Evolutionary conservation across 2,113 vertebrate species (phyloP), one percentile per base, ranked within the genome.

Genomic region (Erinaceus europaeus): DNA sequence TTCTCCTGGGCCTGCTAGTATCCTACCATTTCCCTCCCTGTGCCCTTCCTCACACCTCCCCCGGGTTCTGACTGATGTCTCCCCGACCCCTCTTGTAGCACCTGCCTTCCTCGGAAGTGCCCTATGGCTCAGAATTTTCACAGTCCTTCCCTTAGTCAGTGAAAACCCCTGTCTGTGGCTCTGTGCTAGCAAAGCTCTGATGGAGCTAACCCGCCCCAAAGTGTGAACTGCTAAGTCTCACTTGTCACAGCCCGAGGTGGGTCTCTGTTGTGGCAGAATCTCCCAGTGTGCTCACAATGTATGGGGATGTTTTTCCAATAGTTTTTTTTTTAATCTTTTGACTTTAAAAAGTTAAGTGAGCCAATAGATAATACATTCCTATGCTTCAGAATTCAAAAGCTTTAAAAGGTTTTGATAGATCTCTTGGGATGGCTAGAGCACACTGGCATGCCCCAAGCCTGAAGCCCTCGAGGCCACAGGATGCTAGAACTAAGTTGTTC

Each of bases 1-100:
- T 88, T 88, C 89, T 84, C 52, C 84, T 62, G 64, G 86, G 76
- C 77, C 59, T 86, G 32, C n/a, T n/a, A n/a, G 44, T 71, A 29
- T 53, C 65, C 68, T 32, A 44, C 55, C 50, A 21, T 68, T 40
- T 78, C 65, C 53, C 46, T 78, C 71, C 42, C 36, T 20, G 40
- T 42, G 57, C 27, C 64, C 36, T 71, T 69, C 25, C 40, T 71
- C 23, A 36, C 2, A 2, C 40, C 27, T 82, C 57, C 52, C 57
- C 48, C 0, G 8, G 62, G 84, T 42, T 2, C 50, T 40, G 36
- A 46, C 76, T 73, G 87, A 57, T 50, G 86, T 25, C 55, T 29
- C 23, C 4, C 48, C 2, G 0, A 74, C 38, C 1, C 12, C 36
- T 40, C 9, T n/a, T 27, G 34, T 38, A 55, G 44, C 65, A 34